Conservation (phyloP, 2,797 vertebrate species). For the Tinamus major region DNA sequence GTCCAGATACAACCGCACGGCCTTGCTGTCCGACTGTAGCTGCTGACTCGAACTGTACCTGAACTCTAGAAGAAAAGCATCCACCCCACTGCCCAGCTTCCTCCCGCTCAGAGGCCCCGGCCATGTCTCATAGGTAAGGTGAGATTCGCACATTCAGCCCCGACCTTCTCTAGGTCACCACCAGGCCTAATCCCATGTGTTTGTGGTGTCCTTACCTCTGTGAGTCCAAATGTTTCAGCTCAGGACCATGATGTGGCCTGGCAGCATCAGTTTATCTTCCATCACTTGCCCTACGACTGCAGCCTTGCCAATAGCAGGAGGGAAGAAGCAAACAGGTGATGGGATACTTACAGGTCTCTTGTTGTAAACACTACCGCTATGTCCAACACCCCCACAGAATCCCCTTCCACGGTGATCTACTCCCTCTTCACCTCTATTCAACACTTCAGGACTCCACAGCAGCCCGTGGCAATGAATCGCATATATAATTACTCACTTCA, state of each 20-base stretch:
- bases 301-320: neutral
- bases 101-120: accelerated
- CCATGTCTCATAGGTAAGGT: accelerated
- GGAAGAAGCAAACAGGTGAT: neutral
- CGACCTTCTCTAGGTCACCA: neutral
- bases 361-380: neutral
- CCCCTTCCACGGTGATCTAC: neutral
- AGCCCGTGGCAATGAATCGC: neutral
- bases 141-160: accelerated
- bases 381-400: neutral
- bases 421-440: neutral
- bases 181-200: accelerated
- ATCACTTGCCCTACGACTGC: neutral
- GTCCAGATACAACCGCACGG: neutral
- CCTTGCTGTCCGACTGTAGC: neutral
- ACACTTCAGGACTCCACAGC: neutral
- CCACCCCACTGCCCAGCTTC: neutral
- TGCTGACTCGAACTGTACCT: neutral
- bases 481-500: neutral
- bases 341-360: neutral
- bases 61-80: neutral
- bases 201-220: neutral
- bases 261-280: neutral
- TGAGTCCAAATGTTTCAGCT: neutral
- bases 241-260: neutral